Percentiles rank a stretch among this genome's conserved stretches.
Evolutionary conservation across 2,888 invertebrate species (phyloP).

Genomic region (Linnaemya tessellans): DNA sequence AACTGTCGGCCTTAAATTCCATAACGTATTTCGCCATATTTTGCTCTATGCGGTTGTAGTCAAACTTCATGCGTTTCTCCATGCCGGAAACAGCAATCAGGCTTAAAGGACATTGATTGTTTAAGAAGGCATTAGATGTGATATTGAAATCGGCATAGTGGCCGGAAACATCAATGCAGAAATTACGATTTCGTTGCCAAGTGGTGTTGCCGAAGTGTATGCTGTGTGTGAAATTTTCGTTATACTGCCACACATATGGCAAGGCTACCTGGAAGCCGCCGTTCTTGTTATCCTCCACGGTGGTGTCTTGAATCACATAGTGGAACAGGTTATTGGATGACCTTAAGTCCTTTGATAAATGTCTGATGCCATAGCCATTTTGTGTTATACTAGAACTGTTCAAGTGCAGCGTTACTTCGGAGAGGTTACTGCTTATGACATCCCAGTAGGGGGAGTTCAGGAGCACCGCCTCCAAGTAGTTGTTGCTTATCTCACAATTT

Average conservation of each 20-base stretch:
- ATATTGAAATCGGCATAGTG: conserved; percentile 96
- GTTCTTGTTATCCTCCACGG: conserved; percentile 91
- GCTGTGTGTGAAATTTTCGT: conserved; percentile 96
- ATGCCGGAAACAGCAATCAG: conserved; percentile 94
- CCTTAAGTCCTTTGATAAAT: conserved; percentile 95
- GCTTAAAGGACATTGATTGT: conserved; percentile 92
- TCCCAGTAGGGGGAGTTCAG: conserved; percentile 94
- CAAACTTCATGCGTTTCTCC: conserved; percentile 96
- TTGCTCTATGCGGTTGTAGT: conserved; percentile 90
- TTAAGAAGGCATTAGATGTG: conserved; percentile 91
- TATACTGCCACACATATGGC: conserved; percentile 97
- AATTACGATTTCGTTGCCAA: conserved; percentile 93
- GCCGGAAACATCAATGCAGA: conserved; percentile 93
- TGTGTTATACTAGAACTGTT: conserved; percentile 93
- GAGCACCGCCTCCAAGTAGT: conserved; percentile 91
- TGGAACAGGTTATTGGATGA: conserved; percentile 99
- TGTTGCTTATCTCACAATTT: conserved; percentile 91
- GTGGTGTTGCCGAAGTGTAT: conserved; percentile 94
- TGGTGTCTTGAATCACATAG: conserved; percentile 94
- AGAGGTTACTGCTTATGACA: conserved; percentile 92
- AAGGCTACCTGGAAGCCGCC: conserved; percentile 95
- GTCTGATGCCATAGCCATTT: conserved; percentile 94
- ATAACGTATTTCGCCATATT: conserved; percentile 93
- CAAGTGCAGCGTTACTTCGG: conserved; percentile 94
- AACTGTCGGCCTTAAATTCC: conserved; percentile 94